Base-by-base conservation (phyloP, 92 coral and sea anemone species). In the Siderastrea radians region DNA sequence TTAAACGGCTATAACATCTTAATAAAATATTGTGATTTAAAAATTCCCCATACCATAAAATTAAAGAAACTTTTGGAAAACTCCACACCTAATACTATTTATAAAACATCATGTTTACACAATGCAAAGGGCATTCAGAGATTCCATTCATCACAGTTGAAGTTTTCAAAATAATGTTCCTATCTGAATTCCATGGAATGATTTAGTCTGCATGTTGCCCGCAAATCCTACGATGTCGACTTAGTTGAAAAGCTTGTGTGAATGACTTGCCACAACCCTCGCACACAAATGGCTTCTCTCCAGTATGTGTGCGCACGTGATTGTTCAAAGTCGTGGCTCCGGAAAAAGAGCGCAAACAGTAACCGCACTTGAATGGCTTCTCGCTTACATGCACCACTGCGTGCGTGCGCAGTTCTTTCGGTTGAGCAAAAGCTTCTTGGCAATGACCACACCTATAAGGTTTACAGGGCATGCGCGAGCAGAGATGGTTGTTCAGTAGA, bases 291-390 rank as follows among this genome's bases (percentile, higher is more conserved):
- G 99, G 99, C 62, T 95, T 96, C 74, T 96, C 98, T 3, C 99
- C 99, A 2, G 99, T 96, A 80, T 96, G 99, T 2, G 99, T 96
- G 47, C 99, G 92, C 73, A 96, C 93, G 81, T 96, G 99, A 74
- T 96, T 96, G 90, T 96, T 95, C 48, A 96, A 87, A 17, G 99
- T 96, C 43, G 98, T 96, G 50, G 99, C 94, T 38, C 99, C 99
- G 15, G 96, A 94, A 84, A 96, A 96, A 71, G 96, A 70, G 47
- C 99, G 94, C 65, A 95, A 93, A 76, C 99, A 96, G 86, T 93
- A 96, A 26, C 99, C 99, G 77, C 99, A 96, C 85, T 96, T 96
- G 63, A 96, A 96, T 60, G 99, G 96, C 80, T 95, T 93, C 82
- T 96, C 98, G 64, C 96, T 95, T 55, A 87, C 95, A 89, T 96